These are phyloP conservation scores for Fulica atra DNA, from an alignment of 2,113 vertebrate genomes.

Conservation along the genomic window DNA sequence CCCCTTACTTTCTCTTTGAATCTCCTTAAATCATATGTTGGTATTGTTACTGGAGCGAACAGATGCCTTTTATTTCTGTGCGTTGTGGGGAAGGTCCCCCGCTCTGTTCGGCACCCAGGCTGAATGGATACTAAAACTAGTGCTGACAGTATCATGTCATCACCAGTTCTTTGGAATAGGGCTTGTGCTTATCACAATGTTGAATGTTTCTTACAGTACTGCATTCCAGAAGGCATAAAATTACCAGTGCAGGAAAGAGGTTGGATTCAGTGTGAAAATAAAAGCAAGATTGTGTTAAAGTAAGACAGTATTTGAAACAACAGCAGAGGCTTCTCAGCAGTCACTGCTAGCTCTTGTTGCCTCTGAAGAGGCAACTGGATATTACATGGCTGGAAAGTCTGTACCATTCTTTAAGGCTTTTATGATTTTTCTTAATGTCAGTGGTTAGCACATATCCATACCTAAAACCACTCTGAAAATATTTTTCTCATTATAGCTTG, in stretches of 20 bases:
- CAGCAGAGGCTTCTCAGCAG: neutral
- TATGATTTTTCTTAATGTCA: neutral
- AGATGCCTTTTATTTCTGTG: neutral
- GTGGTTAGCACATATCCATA: neutral
- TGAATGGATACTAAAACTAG: constrained; percentile 1
- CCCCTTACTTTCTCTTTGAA: neutral
- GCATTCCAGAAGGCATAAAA: neutral
- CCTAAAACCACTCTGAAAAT: neutral
- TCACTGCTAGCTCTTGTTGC: neutral
- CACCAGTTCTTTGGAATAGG: neutral
- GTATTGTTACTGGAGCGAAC: neutral
- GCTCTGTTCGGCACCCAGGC: neutral
- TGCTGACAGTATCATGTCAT: constrained; percentile 9
- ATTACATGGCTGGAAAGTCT: neutral
- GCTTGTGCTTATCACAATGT: neutral
- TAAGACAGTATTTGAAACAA: neutral
- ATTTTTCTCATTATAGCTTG: neutral
- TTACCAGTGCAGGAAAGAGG: neutral
- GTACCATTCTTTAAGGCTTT: neutral
- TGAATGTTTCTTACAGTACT: neutral
- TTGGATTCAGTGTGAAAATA: neutral
- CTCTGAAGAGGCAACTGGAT: neutral
- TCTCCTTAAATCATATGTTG: neutral
- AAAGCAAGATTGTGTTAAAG: constrained; percentile 7
- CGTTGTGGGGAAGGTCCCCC: neutral